Conservation (phyloP, 2,797 vertebrate species). For the Alouatta caraya region DNA sequence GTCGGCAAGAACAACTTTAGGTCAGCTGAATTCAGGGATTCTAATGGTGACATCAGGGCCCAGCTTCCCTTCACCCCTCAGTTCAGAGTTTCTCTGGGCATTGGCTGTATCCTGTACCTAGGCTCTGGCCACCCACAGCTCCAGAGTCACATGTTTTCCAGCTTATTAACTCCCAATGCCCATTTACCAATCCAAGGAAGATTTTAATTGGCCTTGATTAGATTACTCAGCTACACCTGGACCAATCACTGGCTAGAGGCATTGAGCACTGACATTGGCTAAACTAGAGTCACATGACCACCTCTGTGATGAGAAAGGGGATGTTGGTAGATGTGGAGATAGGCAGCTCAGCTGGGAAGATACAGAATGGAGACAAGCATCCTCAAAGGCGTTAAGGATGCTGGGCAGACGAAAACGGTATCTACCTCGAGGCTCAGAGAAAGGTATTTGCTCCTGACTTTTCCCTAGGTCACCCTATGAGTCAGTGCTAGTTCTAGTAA, state of each 20-base stretch:
- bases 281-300: neutral
- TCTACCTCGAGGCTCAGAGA: neutral
- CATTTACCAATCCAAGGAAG: neutral
- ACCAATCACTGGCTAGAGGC: neutral
- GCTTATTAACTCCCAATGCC: neutral
- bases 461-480: neutral
- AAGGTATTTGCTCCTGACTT: neutral
- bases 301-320: neutral
- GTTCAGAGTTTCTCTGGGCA: neutral
- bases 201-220: neutral
- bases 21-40: neutral
- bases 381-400: neutral
- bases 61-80: neutral
- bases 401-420: neutral
- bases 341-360: neutral
- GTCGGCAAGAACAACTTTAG: neutral
- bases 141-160: neutral
- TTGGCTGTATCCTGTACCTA: neutral
- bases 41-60: neutral
- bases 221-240: neutral
- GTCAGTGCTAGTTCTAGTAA: neutral
- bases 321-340: neutral
- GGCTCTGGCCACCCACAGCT: neutral
- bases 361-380: neutral
- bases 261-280: neutral